Percentiles rank a stretch among this genome's conserved stretches.
Evolutionary conservation across 1,140 invertebrate species (phyloP).

Genomic region (Drosophila ananassae): DNA sequence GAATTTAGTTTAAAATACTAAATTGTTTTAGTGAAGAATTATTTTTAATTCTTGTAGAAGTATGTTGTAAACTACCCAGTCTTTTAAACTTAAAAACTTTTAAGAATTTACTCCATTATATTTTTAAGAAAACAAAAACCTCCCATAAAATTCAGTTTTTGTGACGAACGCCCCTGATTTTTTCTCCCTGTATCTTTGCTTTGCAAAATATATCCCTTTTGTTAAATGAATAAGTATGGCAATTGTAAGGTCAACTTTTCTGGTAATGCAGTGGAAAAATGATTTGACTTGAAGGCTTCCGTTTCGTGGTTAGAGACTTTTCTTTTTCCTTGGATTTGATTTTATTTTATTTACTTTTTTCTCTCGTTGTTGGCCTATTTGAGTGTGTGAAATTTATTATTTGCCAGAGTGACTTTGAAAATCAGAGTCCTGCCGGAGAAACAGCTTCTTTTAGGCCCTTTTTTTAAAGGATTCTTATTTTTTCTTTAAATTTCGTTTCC

Average conservation of each 20-base stretch:
- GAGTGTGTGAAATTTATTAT: constrained; percentile 75
- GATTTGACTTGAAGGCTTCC: constrained; percentile 69
- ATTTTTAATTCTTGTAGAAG: no score
- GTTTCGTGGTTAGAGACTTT: constrained; percentile 56
- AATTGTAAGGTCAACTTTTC: constrained; percentile 44
- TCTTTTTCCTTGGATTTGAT: constrained; percentile 4
- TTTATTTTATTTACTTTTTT: not conserved
- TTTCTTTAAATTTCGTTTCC: constrained; percentile 19
- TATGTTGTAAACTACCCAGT: no score
- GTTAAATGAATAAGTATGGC: constrained; percentile 31
- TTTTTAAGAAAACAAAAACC: no score
- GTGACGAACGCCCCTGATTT: not conserved
- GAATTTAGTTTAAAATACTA: no score
- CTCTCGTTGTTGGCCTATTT: constrained; percentile 6
- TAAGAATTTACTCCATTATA: no score
- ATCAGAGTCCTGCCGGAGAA: constrained; percentile 21
- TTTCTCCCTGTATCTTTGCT: not conserved
- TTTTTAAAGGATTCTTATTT: constrained; percentile 10
- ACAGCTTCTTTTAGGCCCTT: constrained; percentile 9
- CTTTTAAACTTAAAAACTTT: no score
- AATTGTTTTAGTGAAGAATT: no score
- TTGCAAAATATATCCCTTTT: not conserved
- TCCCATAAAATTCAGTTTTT: no score
- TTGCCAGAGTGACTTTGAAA: constrained; percentile 76
- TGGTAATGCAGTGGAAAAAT: constrained; percentile 80